phyloP scores from a whole-genome alignment of 2,113 vertebrate genomes.

The Cryptotis parvus region DNA sequence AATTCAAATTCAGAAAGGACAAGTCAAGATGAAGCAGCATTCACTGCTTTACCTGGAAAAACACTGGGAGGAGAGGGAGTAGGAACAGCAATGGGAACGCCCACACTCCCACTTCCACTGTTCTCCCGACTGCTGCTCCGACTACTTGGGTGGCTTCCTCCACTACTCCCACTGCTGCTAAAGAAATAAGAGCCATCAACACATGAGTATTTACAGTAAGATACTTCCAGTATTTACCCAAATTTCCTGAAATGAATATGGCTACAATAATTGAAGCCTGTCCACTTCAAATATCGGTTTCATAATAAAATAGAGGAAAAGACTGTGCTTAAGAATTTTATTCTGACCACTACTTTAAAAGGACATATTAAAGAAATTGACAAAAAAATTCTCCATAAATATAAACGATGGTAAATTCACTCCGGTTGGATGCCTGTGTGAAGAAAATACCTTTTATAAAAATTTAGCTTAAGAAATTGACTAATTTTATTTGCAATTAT shows the following conservation, averaged over 20 bases:
- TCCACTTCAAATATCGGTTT: conserved; percentile 36
- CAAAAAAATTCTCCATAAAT: conserved; percentile 37
- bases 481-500: conserved; percentile 43
- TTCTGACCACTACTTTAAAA: conserved; percentile 46
- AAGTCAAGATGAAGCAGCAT: conserved; percentile 46
- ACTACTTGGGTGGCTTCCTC: conserved; percentile 98
- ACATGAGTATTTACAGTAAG: conserved; percentile 39
- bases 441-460: conserved; percentile 50
- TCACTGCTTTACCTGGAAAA: conserved; percentile 94
- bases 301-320: neutral
- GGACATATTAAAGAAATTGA: neutral
- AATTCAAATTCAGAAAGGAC: conserved; percentile 49
- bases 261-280: conserved; percentile 1
- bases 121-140: conserved; percentile 99
- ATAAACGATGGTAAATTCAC: conserved; percentile 7
- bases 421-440: conserved; percentile 38
- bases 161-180: conserved; percentile 97
- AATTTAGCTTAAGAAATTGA: conserved; percentile 49
- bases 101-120: conserved; percentile 99
- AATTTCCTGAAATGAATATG: conserved; percentile 49
- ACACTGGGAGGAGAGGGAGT: conserved; percentile 97
- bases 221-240: neutral
- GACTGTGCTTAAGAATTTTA: conserved; percentile 39
- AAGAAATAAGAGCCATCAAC: conserved; percentile 78
- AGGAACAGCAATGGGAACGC: conserved; percentile 95